Base-by-base conservation (phyloP, 2,797 vertebrate genomes). In the Tragopan temminckii region DNA sequence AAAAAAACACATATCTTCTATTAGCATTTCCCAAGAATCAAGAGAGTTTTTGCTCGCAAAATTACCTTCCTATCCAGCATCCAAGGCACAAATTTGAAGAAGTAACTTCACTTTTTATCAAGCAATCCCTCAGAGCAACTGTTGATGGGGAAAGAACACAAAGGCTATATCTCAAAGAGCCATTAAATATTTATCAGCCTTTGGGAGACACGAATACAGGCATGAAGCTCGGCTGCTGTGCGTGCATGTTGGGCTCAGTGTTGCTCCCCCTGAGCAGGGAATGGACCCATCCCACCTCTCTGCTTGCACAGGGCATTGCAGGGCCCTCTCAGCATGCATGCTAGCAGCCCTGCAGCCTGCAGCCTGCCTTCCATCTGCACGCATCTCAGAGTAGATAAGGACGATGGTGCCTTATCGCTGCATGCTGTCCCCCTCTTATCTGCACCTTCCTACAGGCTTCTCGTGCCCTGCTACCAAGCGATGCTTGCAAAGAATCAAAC, bases 131-230 rank as follows among this genome's bases (percentile, higher is more conserved):
- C 58, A 63, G 43, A 95, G 88, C 62, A 85, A 43, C 69, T 55
- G 52, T 59, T 72, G 88, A 38, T 2, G 19, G 69, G 58, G 69
- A 59, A 72, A 42, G 81, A 66, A 78, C 0, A 0, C 52, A 64
- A 86, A 74, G 0, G 1, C 45, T 57, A 27, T 16, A 15, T 70
- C 75, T 93, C 1, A 0, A 40, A 29, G 48, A 85, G 53, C 27
- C 64, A 15, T 93, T 68, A 80, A 85, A 71, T 52, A 95, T 95
- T 94, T 87, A 95, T 78, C 50, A 68, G 50, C 5, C 61, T 78
- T 85, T 55, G 25, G 3, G 18, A 88, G 84, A 83, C 21, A 46
- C 84, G 87, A 89, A 78, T 13, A 72, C 17, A 69, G 85, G 43
- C 25, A 35, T 10, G 24, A 53, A 79, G 70, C 85, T 79, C 66